Base-by-base conservation (phyloP, 1,140 invertebrate genomes). In the Temnothorax curvispinosus region DNA sequence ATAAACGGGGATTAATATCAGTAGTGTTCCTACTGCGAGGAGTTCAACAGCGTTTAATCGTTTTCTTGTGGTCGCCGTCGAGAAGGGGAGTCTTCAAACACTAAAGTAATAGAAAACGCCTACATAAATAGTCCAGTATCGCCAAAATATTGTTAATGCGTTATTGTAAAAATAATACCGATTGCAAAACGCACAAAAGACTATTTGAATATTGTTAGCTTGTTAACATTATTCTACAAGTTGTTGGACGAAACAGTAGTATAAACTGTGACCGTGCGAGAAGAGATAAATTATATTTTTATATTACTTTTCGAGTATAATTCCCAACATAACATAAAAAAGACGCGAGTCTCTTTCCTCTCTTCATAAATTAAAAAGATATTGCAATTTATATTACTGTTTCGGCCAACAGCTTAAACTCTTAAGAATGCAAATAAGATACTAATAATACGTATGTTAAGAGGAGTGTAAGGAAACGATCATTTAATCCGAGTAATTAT, bases 81-180 rank as follows among this genome's bases (percentile, higher is more conserved):
- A 50, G 18, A 65, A 78, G 27, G 18, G 18, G 18, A 50, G 18
- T 78, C 58, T 35, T 47, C 32, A 27, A 56, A n/a, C 21, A 58
- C 8, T 44, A 15, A 18, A 41, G 38, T 41, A 54, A 15, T 44
- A 18, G 18, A 54, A 18, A 15, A 54, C 18, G 35, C 13, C n/a
- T 38, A n/a, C 11, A 13, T 58, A 41, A 44, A 77, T 76, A 58
- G 13, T 60, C 21, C 8, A 11, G 41, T 44, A 47, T 62, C 21
- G 38, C 38, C 74, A 77, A 62, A 77, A 62, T 77, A 77, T 62
- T 18, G 41, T 77, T 62, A 44, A 41, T n/a, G 15, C 56, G 9
- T 44, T 27, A 13, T n/a, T 76, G 15, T 60, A 77, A 44, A 77
- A 44, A 18, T 76, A 41, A 41, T 76, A 27, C 15, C 27, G n/a